A percentile compares a stretch with the other conserved stretches of the same genome.
Evolutionary conservation across 2,797 vertebrate species (phyloP).

Genomic region (Danio kyathit): DNA sequence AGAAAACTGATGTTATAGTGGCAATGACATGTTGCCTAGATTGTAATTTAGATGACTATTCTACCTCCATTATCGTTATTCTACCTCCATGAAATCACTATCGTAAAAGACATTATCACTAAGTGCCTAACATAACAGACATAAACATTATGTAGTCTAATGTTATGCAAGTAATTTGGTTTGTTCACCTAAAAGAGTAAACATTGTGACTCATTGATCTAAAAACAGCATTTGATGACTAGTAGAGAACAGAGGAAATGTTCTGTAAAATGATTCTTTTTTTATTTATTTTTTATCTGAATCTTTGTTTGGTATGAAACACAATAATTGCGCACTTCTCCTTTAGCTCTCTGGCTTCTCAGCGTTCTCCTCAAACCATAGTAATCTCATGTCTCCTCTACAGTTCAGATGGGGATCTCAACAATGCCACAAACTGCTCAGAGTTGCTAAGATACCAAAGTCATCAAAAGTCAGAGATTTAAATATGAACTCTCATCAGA

Average conservation of each 20-base stretch:
- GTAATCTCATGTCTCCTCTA: constrained; percentile 3
- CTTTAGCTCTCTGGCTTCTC: background rate
- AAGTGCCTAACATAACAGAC: too few species aligned
- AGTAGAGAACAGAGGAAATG: background rate
- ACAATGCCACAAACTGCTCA: constrained; percentile 16
- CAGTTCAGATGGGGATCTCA: constrained; percentile 10
- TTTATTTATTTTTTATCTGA: background rate
- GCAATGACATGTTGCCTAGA: too few species aligned
- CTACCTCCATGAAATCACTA: too few species aligned
- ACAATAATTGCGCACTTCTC: background rate
- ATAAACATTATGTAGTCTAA: too few species aligned
- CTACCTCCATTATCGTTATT: too few species aligned
- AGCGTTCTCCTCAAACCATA: background rate
- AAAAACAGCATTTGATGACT: constrained; percentile 23
- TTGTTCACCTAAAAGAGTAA: background rate
- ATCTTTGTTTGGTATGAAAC: background rate
- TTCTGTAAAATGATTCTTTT: background rate
- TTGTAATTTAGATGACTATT: too few species aligned
- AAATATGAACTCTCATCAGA: constrained; percentile 33
- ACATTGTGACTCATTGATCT: constrained; percentile 2
- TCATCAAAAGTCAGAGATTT: constrained; percentile 27
- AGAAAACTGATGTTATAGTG: too few species aligned
- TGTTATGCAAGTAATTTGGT: background rate
- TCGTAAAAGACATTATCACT: too few species aligned
- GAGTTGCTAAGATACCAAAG: constrained; percentile 36